Percentiles rank a stretch among this genome's conserved stretches.
Conservation (phyloP, 2,113 vertebrate genomes). For the Gymnarchus niloticus region DNA sequence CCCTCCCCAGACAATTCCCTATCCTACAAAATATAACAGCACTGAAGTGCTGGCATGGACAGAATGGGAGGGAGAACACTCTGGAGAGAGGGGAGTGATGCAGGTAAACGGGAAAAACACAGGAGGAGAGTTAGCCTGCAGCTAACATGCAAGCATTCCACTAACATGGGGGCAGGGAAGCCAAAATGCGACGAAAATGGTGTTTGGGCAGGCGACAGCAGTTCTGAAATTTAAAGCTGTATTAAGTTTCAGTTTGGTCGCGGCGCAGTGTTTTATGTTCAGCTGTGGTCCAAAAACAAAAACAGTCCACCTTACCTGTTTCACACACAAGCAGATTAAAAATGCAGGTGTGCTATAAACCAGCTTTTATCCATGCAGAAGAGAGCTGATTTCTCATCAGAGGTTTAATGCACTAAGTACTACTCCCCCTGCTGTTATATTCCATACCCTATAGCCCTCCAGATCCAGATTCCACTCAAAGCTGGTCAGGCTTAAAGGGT, state of each 20-base stretch:
- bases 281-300: background rate
- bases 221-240: too few species aligned
- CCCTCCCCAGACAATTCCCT: background rate
- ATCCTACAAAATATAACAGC: background rate
- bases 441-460: background rate
- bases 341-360: background rate
- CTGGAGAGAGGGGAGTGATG: constrained; percentile 5
- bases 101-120: too few species aligned
- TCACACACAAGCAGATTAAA: background rate
- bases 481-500: background rate
- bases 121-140: background rate
- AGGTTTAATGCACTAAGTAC: background rate
- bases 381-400: background rate
- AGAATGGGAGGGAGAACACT: background rate
- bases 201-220: too few species aligned
- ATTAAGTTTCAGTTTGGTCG: background rate
- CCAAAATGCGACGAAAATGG: too few species aligned
- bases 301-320: background rate
- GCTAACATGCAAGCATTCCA: too few species aligned
- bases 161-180: too few species aligned
- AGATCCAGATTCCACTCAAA: background rate
- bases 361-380: background rate
- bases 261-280: background rate
- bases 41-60: background rate
- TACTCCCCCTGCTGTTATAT: background rate